Evolutionary conservation across 2,113 vertebrate genomes (phyloP).

Genomic region (Nibea coibor): DNA sequence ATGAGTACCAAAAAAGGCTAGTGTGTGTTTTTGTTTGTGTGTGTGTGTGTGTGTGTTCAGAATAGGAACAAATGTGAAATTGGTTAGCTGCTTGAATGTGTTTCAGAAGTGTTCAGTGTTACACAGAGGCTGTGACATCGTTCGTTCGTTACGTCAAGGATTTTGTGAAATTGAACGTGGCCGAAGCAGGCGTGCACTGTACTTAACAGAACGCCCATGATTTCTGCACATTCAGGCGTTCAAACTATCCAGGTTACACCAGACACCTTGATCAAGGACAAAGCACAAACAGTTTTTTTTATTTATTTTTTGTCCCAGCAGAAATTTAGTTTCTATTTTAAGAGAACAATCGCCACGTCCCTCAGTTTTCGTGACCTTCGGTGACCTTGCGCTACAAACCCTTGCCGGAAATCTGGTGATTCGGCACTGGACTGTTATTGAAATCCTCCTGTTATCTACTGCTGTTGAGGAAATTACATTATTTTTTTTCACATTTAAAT

Average conservation of each 20-base stretch:
- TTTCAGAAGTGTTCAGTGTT: constrained; percentile 4
- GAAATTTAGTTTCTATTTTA: constrained; percentile 35
- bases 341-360: constrained; percentile 13
- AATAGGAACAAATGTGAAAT: constrained; percentile 20
- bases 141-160: not conserved
- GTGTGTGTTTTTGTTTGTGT: not conserved
- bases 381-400: constrained; percentile 10
- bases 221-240: constrained; percentile 12
- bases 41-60: constrained; percentile 10
- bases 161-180: not conserved
- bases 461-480: not conserved
- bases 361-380: constrained; percentile 13
- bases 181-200: not conserved
- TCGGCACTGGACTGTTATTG: not conserved
- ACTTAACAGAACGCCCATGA: not conserved
- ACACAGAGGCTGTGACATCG: not conserved
- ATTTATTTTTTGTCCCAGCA: not conserved
- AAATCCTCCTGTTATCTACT: not conserved
- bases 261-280: constrained; percentile 45
- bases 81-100: not conserved
- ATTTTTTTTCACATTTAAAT: constrained; percentile 6
- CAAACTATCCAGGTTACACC: constrained; percentile 23
- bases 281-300: not conserved
- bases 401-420: not conserved
- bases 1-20: not conserved